Base-by-base conservation (phyloP, 2,797 vertebrate species). In the Brachyrhaphis roseni region DNA sequence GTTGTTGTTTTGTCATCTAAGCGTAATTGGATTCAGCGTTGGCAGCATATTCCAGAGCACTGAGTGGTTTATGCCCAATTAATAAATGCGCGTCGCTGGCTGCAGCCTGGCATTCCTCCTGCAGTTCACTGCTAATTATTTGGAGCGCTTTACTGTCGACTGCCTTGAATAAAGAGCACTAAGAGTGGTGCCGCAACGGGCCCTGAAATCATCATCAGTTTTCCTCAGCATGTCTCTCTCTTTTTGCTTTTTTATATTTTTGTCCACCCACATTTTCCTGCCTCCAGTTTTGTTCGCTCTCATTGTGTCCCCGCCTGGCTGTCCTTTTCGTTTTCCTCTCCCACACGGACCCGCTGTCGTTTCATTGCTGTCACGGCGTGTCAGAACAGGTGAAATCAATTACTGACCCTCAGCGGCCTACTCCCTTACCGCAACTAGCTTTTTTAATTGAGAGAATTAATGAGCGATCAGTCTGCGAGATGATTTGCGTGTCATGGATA, bases 301-400 rank as follows among this genome's bases (percentile, higher is more conserved):
- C 87, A 2, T 81, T 57, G 1, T 55, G 75, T 78, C 74, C 80
- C 82, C 72, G 75, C 79, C 68, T 70, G 36, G 80, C 83, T 81
- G 78, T 84, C 75, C 74, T 84, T 85, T 87, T 86, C 74, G 64
- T 87, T 87, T 82, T 85, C 39, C 0, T 72, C 85, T 79, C 82
- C 80, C 71, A 70, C 46, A 74, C 57, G 23, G 72, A 73, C 86
- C 76, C 75, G 8, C 80, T 26, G 78, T 87, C 88, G 89, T 82
- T 84, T 81, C 85, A 73, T 77, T 49, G 87, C 89, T 87, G 91
- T 91, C 89, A 89, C 88, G 84, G 84, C 87, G 86, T 88, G 89
- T 90, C 92, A 89, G 93, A 93, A 92, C 90, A 94, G 94, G 93
- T 95, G 93, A 93, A 93, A 92, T 95, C 93, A 93, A 94, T 95